These are phyloP conservation scores for Trachelus stipa DNA, from an alignment of 2,888 invertebrate genomes.

Conservation along the genomic window DNA sequence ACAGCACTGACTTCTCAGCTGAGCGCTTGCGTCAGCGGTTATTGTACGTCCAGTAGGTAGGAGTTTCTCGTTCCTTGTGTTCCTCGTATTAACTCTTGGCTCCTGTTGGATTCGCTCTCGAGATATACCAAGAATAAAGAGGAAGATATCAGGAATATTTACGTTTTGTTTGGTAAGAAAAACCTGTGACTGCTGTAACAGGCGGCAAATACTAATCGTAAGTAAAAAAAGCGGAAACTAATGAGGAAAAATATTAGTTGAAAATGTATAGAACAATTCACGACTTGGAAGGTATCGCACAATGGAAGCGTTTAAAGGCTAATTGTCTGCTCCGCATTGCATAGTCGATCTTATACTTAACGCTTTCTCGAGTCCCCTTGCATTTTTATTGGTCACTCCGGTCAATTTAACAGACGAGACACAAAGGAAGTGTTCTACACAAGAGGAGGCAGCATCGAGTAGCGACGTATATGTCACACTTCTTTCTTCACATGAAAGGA, in stretches of 20 bases:
- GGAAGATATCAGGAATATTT: neutral
- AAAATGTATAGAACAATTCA: neutral
- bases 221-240: neutral
- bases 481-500: neutral
- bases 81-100: neutral
- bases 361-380: neutral
- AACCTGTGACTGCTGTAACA: neutral
- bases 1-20: neutral
- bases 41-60: neutral
- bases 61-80: neutral
- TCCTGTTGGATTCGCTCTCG: neutral
- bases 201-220: neutral
- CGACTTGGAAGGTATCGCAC: neutral
- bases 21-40: neutral
- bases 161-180: neutral
- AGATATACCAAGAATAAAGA: neutral
- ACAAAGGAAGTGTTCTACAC: neutral
- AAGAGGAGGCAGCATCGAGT: neutral
- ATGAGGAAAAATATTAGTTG: neutral
- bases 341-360: neutral
- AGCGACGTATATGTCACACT: neutral
- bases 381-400: neutral
- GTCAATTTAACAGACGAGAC: neutral
- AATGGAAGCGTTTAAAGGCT: neutral
- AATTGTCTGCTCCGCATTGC: neutral